Conservation (phyloP, 2,888 invertebrate genomes). For the Elaeidobius kamerunicus region DNA sequence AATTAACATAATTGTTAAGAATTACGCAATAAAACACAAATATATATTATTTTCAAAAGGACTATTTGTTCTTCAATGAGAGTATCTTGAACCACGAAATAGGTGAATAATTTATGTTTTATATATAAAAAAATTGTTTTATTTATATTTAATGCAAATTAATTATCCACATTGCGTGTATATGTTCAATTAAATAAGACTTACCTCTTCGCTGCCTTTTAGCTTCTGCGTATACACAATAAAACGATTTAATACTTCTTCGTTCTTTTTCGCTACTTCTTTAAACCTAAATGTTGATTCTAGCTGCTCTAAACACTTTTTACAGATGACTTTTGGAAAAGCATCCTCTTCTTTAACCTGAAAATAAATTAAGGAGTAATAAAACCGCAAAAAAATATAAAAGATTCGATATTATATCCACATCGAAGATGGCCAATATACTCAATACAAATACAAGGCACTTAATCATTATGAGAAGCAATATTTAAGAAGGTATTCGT, state of each 20-base stretch:
- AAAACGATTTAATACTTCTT: constrained; percentile 72
- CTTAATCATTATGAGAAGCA: background rate
- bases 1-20: too few species aligned
- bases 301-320: constrained; percentile 71
- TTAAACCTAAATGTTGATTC: constrained; percentile 75
- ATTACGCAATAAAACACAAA: too few species aligned
- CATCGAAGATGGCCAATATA: background rate
- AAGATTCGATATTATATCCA: constrained; percentile 1
- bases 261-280: constrained; percentile 71
- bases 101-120: too few species aligned
- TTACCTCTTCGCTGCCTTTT: constrained; percentile 64
- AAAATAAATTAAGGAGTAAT: too few species aligned
- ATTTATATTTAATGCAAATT: too few species aligned
- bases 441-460: background rate
- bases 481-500: constrained; percentile 11
- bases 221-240: constrained; percentile 68
- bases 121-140: too few species aligned
- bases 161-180: background rate
- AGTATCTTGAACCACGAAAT: too few species aligned
- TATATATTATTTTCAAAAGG: too few species aligned
- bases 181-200: constrained; percentile 30
- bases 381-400: too few species aligned
- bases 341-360: constrained; percentile 75
- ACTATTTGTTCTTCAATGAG: too few species aligned
- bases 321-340: constrained; percentile 75